These are phyloP conservation scores for Macrotrachela quadricornifera DNA, from an alignment of 1,140 invertebrate genomes.

Conservation along the genomic window DNA sequence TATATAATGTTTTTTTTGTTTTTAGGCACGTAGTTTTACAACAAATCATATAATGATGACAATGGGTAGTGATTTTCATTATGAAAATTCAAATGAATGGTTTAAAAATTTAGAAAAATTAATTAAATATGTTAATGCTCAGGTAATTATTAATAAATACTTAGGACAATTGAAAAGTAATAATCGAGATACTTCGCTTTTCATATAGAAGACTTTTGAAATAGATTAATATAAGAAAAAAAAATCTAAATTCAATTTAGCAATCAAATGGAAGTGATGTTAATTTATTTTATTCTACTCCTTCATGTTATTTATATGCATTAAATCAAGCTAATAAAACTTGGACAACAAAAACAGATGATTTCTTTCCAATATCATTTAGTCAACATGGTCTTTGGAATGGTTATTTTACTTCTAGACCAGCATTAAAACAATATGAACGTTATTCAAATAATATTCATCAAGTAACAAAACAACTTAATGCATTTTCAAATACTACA, in stretches of 20 bases:
- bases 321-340: constrained; percentile 44
- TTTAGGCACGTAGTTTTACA: constrained; percentile 12
- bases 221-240: too few species aligned
- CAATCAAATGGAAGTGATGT: constrained; percentile 38
- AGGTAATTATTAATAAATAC: constrained; percentile 34
- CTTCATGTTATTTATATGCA: constrained; percentile 69
- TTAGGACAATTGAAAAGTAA: too few species aligned
- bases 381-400: constrained; percentile 67
- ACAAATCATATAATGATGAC: constrained; percentile 59
- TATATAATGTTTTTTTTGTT: too few species aligned
- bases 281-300: constrained; percentile 73
- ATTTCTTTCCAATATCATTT: constrained; percentile 77
- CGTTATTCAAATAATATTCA: constrained; percentile 53
- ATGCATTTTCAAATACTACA: too few species aligned
- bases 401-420: constrained; percentile 74
- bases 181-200: too few species aligned
- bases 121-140: constrained; percentile 42
- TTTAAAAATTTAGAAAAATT: constrained; percentile 69
- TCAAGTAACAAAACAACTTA: constrained; percentile 20
- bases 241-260: constrained; percentile 20
- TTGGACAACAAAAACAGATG: constrained; percentile 49
- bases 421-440: constrained; percentile 53
- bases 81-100: constrained; percentile 58
- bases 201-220: too few species aligned
- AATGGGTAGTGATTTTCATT: constrained; percentile 81